Evolutionary conservation across 2,113 vertebrate species (phyloP), one percentile per base, ranked within the genome.

Genomic region (Meleagris gallopavo): DNA sequence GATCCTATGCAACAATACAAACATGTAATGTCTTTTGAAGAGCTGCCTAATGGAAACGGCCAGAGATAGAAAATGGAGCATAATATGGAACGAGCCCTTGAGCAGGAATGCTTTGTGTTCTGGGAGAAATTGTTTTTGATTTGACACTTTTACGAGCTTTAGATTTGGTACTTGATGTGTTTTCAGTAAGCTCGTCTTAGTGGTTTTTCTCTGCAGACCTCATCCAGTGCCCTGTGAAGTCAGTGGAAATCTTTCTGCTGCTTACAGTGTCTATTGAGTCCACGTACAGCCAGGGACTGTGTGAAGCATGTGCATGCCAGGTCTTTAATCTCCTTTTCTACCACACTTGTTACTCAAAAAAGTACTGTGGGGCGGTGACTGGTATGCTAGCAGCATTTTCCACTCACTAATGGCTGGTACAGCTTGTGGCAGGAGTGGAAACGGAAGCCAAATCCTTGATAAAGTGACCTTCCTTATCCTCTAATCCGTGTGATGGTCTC

Each of bases 81-180:
- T 94, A 94, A 91, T 94, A 88, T 45, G 83, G 95, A 93, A 91
- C 77, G 85, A 95, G 89, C 85, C 93, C 91, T 89, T 93, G 79
- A 94, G 95, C 52, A 4, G 91, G 93, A 93, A 94, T 88, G 93
- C 91, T 91, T 95, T 97, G 88, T 95, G 82, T 91, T 83, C 89
- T 79, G 72, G 88, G 93, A 89, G 78, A 97, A 95, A 95, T 93
- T 94, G 89, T 4, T 95, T 96, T 96, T 95, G 94, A 95, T 95
- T 95, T 95, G 96, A 95, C 88, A 97, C 75, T 95, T 97, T 96
- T 91, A 94, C 69, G 90, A 95, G 88, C 85, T 96, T 95, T 94
- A 91, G 90, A 95, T 94, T 91, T 67, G 67, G 71, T 64, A 64
- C 82, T 95, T 64, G 69, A 60, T 93, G 83, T 79, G 46, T 91